Conservation (phyloP, 2,888 invertebrate genomes). For the Leptopilina drosophilae region DNA sequence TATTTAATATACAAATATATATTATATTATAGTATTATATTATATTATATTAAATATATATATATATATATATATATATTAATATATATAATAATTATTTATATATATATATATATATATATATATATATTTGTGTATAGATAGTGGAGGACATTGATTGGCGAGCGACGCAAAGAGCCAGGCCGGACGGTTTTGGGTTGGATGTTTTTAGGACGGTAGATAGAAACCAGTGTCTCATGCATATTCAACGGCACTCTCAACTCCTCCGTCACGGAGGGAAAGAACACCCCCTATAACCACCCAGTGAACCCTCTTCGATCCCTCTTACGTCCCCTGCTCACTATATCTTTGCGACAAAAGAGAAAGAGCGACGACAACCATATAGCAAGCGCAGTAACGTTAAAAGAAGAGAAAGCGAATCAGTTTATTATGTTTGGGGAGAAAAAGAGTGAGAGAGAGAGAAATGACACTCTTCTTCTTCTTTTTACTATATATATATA, state of each 20-base stretch:
- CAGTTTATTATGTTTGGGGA: slow-evolving; percentile 61
- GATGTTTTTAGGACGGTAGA: slow-evolving; percentile 77
- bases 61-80: no score
- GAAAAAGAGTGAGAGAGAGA: no score
- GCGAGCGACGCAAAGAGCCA: slow-evolving; percentile 62
- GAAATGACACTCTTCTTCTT: slow-evolving; percentile 52
- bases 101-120: no score
- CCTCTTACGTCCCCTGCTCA: slow-evolving; percentile 55
- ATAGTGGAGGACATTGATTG: slow-evolving; percentile 74
- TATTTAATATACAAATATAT: no score
- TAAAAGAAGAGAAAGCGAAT: slow-evolving; percentile 60
- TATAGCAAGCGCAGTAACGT: slow-evolving; percentile 53
- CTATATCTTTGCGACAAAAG: slow-evolving; percentile 62
- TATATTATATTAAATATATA: no score
- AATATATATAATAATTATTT: no score
- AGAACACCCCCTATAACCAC: slow-evolving; percentile 72
- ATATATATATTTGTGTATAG: background rate
- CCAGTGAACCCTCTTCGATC: slow-evolving; percentile 58
- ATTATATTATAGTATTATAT: no score
- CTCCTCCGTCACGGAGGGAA: slow-evolving; percentile 77
- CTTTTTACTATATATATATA: no score
- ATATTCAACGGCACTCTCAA: slow-evolving; percentile 77
- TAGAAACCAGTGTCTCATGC: slow-evolving; percentile 75
- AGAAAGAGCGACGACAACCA: slow-evolving; percentile 60
- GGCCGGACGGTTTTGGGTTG: slow-evolving; percentile 61